phyloP scores from a whole-genome alignment of 2,797 vertebrate species.

The Novumbra hubbsi region DNA sequence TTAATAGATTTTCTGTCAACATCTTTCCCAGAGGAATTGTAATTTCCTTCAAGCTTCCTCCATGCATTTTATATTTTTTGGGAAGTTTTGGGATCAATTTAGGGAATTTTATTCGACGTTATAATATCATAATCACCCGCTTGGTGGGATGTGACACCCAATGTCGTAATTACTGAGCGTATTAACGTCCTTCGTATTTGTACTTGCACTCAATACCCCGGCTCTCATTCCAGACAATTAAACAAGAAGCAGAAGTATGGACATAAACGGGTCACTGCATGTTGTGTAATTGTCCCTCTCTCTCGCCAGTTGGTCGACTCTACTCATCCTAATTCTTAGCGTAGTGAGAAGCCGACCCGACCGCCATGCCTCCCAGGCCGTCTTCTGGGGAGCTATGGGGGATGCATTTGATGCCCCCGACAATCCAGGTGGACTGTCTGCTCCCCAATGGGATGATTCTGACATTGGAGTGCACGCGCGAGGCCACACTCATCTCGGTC shows the following conservation, averaged over 20 bases:
- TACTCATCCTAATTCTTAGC: constrained; percentile 53
- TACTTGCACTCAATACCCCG: constrained; percentile 1
- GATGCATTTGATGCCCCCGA: constrained; percentile 98
- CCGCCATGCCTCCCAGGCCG: constrained; percentile 93
- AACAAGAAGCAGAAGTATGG: not conserved
- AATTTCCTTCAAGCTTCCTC: not conserved
- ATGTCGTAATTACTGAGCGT: not conserved
- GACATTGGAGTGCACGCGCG: constrained; percentile 97
- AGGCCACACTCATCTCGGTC: constrained; percentile 94
- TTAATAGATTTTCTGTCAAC: not conserved
- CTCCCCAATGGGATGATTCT: constrained; percentile 98
- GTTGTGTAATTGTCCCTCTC: constrained; percentile 35
- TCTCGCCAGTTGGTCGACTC: constrained; percentile 54
- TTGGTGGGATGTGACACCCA: not conserved
- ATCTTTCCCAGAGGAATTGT: not conserved
- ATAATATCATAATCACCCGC: not conserved
- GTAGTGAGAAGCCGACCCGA: constrained; percentile 46
- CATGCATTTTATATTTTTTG: not conserved
- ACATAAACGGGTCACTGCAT: constrained; percentile 30
- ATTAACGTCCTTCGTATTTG: not conserved
- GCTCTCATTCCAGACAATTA: constrained; percentile 10
- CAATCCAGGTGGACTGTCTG: constrained; percentile 95
- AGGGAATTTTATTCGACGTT: not conserved
- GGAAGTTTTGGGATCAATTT: not conserved
- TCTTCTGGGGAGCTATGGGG: constrained; percentile 98